Evolutionary conservation across 2,113 vertebrate species (phyloP), one percentile per base, ranked within the genome.

Genomic region (Grammomys dolichurus): DNA sequence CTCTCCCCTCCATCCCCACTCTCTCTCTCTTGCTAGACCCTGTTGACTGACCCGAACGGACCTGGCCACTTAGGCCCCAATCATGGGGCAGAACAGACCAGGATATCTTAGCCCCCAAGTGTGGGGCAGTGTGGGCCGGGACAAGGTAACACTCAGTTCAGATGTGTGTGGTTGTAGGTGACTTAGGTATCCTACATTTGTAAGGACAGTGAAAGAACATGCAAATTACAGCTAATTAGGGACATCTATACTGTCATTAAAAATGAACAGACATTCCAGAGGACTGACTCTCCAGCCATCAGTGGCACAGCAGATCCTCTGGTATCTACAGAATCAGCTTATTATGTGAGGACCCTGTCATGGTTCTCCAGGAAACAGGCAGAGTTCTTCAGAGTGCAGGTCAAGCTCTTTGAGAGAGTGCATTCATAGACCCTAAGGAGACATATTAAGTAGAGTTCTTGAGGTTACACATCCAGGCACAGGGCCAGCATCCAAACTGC

Each of bases 261-360:
- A 31, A 67, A 82, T 78, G 77, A 73, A 14, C 40, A 75, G 36
- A 24, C 22, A 3, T 70, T 70, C 51, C 51, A 63, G 36, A 58
- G 54, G 46, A 54, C 40, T 19, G 26, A 36, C 31, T 1, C 0
- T 8, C 19, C 72, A 31, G 60, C 20, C 36, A 40, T 54, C 0
- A 2, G 22, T 5, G 12, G 8, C 46, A 43, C 12, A 2, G n/a
- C 22, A 19, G 24, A 26, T 84, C 58, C 0, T 0, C 54, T 82
- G 36, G 20, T 24, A 46, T 88, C 69, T 20, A 8, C 6, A 22
- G 36, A 31, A 82, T 24, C 4, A 9, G 65, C 40, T 28, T 13
- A 14, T 1, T 46, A n/a, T 36, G 1, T 75, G 20, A 67, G 10
- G n/a, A 36, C 1, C 31, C 46, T 33, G 28, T 10, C 6, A 3